Evolutionary conservation across 2,888 invertebrate species (phyloP), one percentile per base, ranked within the genome.

Genomic region (Pimpla rufipes): DNA sequence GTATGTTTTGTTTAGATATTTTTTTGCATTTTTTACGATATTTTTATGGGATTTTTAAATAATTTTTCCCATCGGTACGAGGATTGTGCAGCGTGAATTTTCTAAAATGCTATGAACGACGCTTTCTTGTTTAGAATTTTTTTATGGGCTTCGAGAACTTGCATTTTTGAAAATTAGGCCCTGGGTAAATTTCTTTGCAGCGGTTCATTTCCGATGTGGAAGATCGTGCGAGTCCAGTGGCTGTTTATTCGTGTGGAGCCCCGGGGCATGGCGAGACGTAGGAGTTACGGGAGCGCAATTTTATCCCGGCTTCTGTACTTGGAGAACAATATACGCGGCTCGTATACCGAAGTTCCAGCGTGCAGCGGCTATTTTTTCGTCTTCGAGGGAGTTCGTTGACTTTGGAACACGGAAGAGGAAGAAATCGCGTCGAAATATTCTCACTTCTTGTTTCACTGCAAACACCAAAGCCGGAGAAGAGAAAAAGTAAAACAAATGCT

Each of bases 151-250:
- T n/a, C n/a, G n/a, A n/a, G n/a, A n/a, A n/a, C 29, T 57, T 73
- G 73, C 45, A 74, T 59, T 62, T 35, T 45, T 59, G 11, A 62
- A 45, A 13, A 50, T 62, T 50, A 21, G 10, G 10, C n/a, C n/a
- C n/a, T n/a, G n/a, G n/a, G n/a, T n/a, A n/a, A n/a, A 7, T 23
- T 35, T 11, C n/a, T 1, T 13, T 57, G n/a, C 0, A 1, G 23
- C 11, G 57, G 5, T 2, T 21, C 13, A 18, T 66, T 59, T 74
- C 67, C 29, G 37, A 71, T 64, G 40, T 50, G 59, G 47, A 67
- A 74, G 57, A 45, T 67, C 47, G 45, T 47, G 79, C 59, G 74
- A 79, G 67, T 59, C 74, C 67, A 37, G 79, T 47, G 57, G 79
- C 73, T 55, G 21, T n/a, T 45, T 64, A 35, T 55, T 23, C 21